Base-by-base conservation (phyloP, 1,140 invertebrate species). In the Bradysia coprophila region DNA sequence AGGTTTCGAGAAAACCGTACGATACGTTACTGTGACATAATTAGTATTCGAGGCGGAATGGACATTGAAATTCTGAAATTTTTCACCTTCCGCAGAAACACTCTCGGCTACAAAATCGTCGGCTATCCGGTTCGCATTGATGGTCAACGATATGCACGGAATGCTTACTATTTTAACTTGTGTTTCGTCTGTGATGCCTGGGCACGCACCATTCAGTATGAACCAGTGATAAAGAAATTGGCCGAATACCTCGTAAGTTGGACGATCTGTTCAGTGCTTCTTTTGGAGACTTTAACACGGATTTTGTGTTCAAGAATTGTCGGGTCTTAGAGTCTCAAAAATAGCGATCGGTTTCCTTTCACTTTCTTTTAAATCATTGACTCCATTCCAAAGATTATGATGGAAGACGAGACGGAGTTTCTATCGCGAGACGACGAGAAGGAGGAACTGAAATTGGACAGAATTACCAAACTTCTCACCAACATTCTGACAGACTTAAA, bases 161-260 rank as follows among this genome's bases (percentile, higher is more conserved):
- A 97, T 68, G 82, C 86, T 21, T 84, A 90, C 49, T 81, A 93
- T 41, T 97, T 96, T 61, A 97, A 97, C 63, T 60, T 95, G 3
- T 95, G 91, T 58, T 93, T 97, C 62, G 89, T 95, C 0, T 95
- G 88, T 57, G 82, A 92, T 52, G 76, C 79, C 23, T 79, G 79
- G 64, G 79, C 85, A 1, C 73, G 85, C 41, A 90, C 88, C 13
- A 80, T 89, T 2, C 85, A 90, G 51, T 95, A 93, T 66, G 91
- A 95, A 58, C 75, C 84, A 0, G 81, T 94, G 34, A 83, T 95
- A 0, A 90, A 86, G 51, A 94, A 95, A 57, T 72, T 96, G 37
- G 85, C 87, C 1, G 82, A 90, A 57, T 93, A 92, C 63, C 68
- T 96, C 55, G 76, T 84, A 63, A 67, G 62, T 46, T 45, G 53